Evolutionary conservation across 2,888 invertebrate genomes (phyloP).

Genomic region (Bhutanitis thaidina): DNA sequence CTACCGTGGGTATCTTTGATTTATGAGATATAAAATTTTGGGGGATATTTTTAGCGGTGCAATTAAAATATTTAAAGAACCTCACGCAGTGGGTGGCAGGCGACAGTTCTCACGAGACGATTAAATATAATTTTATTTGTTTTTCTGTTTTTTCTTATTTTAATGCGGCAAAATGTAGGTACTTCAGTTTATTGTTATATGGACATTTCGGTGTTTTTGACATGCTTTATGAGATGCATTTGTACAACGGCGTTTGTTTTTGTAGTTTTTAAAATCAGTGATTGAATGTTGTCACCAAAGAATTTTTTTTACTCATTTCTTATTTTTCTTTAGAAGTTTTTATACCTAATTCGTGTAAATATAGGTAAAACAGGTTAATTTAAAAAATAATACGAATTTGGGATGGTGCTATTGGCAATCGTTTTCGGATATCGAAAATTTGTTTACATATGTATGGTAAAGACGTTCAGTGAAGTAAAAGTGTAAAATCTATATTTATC

Average conservation of each 20-base stretch:
- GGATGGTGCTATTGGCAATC: too few species aligned
- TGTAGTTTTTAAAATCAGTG: too few species aligned
- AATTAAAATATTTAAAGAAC: slow-evolving; percentile 77
- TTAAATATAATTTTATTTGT: slow-evolving; percentile 76
- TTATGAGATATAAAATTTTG: slow-evolving; percentile 70
- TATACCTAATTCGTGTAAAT: too few species aligned
- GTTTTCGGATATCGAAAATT: too few species aligned
- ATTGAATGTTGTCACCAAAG: too few species aligned
- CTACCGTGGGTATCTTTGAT: slow-evolving; percentile 73
- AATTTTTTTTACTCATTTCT: too few species aligned
- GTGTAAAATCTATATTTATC: too few species aligned
- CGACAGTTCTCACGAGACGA: slow-evolving; percentile 78
- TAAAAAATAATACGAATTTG: too few species aligned
- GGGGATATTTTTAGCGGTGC: slow-evolving; percentile 70
- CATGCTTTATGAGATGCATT: slow-evolving; percentile 44
- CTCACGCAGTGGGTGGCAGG: slow-evolving; percentile 73
- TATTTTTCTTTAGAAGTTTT: too few species aligned
- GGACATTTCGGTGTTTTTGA: slow-evolving; percentile 38
- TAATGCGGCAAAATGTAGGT: slow-evolving; percentile 34
- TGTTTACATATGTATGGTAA: too few species aligned
- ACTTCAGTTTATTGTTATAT: slow-evolving; percentile 45
- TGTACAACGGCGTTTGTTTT: slow-evolving; percentile 22
- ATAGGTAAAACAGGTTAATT: too few species aligned
- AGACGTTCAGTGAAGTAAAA: too few species aligned
- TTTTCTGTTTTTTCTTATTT: slow-evolving; percentile 50